A percentile compares a stretch with the other conserved stretches of the same genome.
These are phyloP conservation scores for human DNA, from an alignment of 2,113 vertebrate genomes.

Conservation along the genomic window GRCh38 chr1:27330501-27331000, in stretches of 20 bases:
- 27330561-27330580: neutral
- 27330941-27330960: slow-evolving; percentile 36
- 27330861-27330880: neutral
- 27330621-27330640: neutral
- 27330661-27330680: neutral
- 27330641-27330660: neutral
- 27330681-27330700: neutral
- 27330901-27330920: neutral
- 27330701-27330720: slow-evolving; percentile 78
- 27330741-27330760: slow-evolving; percentile 98
- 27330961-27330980: slow-evolving; percentile 63
- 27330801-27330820: slow-evolving; percentile 87
- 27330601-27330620: neutral
- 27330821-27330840: neutral
- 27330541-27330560: neutral
- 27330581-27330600: neutral
- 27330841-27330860: neutral
- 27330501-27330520: neutral
- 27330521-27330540: fast-evolving
- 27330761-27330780: slow-evolving; percentile 94
- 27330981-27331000: slow-evolving; percentile 65
- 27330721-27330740: slow-evolving; percentile 98
- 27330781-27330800: slow-evolving; percentile 98
- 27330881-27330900: neutral
- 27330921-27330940: neutral